These are phyloP conservation scores for Botrylloides violaceus DNA, from an alignment of 23 tunicate genomes.

Conservation along the genomic window DNA sequence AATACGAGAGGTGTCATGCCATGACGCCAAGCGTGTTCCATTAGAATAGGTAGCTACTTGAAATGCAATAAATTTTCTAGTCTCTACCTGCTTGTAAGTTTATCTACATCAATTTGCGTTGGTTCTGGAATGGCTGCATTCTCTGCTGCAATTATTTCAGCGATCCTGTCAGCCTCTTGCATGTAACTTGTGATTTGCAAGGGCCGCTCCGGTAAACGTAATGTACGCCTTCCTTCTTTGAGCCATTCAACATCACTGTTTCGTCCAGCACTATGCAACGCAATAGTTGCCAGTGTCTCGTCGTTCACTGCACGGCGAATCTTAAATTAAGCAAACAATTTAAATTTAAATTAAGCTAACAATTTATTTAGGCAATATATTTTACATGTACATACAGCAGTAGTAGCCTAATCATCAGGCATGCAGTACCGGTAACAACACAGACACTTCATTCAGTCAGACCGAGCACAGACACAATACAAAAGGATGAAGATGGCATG, in stretches of 20 bases:
- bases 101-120: background rate
- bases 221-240: conserved; percentile 37
- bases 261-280: conserved; percentile 15
- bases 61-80: too few species aligned
- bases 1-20: too few species aligned
- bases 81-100: too few species aligned
- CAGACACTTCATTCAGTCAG: too few species aligned
- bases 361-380: background rate
- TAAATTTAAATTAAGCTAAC: background rate
- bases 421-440: too few species aligned
- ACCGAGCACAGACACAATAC: too few species aligned
- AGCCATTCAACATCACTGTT: conserved; percentile 38
- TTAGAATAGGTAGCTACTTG: too few species aligned
- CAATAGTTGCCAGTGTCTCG: conserved; percentile 33
- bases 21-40: too few species aligned
- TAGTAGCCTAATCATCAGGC: background rate
- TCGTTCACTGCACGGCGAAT: conserved; percentile 69
- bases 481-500: too few species aligned
- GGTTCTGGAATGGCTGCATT: conserved; percentile 22
- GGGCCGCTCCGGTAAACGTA: conserved; percentile 21
- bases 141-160: conserved; percentile 29
- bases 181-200: conserved; percentile 36
- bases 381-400: background rate
- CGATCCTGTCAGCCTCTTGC: conserved; percentile 46
- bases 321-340: conserved; percentile 17